These are phyloP conservation scores for Rallus crepitans DNA, from an alignment of 2,797 vertebrate species.

Conservation along the genomic window DNA sequence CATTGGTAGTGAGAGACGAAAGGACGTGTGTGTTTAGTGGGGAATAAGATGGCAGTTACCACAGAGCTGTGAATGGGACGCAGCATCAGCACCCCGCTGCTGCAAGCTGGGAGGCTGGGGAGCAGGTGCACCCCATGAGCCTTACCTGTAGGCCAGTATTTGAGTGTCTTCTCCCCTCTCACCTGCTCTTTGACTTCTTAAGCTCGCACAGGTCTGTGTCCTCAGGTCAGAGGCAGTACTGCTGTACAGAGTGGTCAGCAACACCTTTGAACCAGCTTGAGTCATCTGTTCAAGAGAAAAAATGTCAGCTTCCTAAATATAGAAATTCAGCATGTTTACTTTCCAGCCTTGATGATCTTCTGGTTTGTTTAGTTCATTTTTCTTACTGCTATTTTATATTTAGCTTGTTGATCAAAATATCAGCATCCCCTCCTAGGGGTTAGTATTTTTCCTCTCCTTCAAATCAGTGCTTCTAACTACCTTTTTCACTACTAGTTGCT, in stretches of 20 bases:
- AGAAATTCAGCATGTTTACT: conserved; percentile 40
- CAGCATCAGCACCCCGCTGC: background rate
- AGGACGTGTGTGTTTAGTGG: background rate
- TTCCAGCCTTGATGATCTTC: conserved; percentile 25
- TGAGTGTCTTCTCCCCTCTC: background rate
- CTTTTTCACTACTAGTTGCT: background rate
- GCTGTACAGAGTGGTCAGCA: background rate
- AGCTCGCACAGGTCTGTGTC: background rate
- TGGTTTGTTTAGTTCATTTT: conserved; percentile 34
- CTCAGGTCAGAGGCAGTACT: background rate
- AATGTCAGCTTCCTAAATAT: conserved; percentile 53
- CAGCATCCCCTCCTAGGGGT: background rate
- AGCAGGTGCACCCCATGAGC: background rate
- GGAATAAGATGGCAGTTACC: accelerated
- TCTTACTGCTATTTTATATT: conserved; percentile 31
- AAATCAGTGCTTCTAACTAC: background rate
- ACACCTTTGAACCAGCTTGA: background rate
- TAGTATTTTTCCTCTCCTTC: background rate
- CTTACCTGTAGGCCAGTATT: background rate
- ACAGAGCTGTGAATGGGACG: background rate
- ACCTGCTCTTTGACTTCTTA: background rate
- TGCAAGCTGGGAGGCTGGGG: background rate
- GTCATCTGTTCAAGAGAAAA: conserved; percentile 30
- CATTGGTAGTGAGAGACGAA: background rate
- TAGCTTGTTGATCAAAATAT: conserved; percentile 22